Base-by-base conservation (phyloP, 1,140 invertebrate species). In the Drosophila tropicalis region DNA sequence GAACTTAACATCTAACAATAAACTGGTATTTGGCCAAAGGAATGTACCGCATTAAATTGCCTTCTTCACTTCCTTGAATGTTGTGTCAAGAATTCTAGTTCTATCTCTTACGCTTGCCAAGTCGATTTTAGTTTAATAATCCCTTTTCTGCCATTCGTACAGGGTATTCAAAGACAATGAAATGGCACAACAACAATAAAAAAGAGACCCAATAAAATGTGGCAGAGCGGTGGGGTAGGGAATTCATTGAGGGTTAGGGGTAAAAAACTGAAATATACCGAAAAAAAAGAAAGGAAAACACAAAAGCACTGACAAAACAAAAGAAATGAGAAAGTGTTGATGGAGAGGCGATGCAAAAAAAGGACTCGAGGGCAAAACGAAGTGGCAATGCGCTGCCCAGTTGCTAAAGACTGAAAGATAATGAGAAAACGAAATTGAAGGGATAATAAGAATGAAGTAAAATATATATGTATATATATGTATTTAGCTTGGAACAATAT, bases 291-390 rank as follows among this genome's bases (percentile, higher is more conserved):
- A 25, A 29, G 0, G 6, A 29, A 29, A 29, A 29, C 29, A 29
- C 29, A 29, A 29, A 29, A 76, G 56, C 70, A 65, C 44, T 47
- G 54, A 25, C 32, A 55, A 70, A 83, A 68, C 72, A 68, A 71
- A 71, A 58, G 68, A 81, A 76, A 80, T 68, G 64, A 62, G 72
- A 62, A 77, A 73, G 76, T 64, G 74, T 58, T 67, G 80, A 71
- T 54, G 61, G 39, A 39, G 29, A 39, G 54, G 55, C 32, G 47
- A 51, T 29, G 36, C 39, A 36, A 54, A 41, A 69, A 39, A 25
- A 44, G 60, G 32, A 19, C 22, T 44, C 47, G 44, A 22, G 62
- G 29, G 41, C 41, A 47, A 56, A 51, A 51, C 76, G 72, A 76
- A 79, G 64, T 63, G 64, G 63, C 47, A 75, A 75, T 79, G 71